Base-by-base conservation (phyloP, 2,113 vertebrate genomes). In the Osmerus eperlanus region DNA sequence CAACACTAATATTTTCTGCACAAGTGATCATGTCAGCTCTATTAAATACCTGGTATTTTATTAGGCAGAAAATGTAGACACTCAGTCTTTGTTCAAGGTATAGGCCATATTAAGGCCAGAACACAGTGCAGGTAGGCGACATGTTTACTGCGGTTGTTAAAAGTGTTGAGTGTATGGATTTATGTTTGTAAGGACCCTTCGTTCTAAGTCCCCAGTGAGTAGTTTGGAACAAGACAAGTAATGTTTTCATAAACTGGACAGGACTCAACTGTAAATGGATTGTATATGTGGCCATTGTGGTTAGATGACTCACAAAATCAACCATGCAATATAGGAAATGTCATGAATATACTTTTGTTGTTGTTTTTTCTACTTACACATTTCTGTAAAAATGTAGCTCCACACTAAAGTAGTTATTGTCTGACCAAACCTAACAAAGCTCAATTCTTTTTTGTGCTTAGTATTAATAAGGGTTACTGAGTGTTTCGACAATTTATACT, bases 301-400 rank as follows among this genome's bases (percentile, higher is more conserved):
- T 51, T 23, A 54, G 63, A 60, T 76, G 69, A 78, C 73, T 72
- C 74, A 54, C 72, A 87, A 74, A 47, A 82, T 78, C 71, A 65
- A 68, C 47, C 28, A 68, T 68, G 16, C 71, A 68, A 55, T 32
- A 66, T 65, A 64, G 63, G 67, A 53, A 75, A 70, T 56, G 32
- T 14, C 76, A 52, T 41, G n/a, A 54, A n/a, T 55, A 29, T 5
- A 47, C n/a, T 68, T 29, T 55, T 4, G 4, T 13, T 4, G 4
- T 13, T 28, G n/a, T 41, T 41, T 41, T 41, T 47, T 47, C 9
- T 7, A 36, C 32, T 5, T 6, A 6, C 32, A 36, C 32, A 36
- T 36, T 36, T 36, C 32, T 36, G 32, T 36, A 36, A 6, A 36
- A 36, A 36, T 36, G 32, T 12, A 47, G 41, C 41, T 47, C 41